phyloP scores from a whole-genome alignment of 2,113 vertebrate species.

The Potamarius usumacintae region DNA sequence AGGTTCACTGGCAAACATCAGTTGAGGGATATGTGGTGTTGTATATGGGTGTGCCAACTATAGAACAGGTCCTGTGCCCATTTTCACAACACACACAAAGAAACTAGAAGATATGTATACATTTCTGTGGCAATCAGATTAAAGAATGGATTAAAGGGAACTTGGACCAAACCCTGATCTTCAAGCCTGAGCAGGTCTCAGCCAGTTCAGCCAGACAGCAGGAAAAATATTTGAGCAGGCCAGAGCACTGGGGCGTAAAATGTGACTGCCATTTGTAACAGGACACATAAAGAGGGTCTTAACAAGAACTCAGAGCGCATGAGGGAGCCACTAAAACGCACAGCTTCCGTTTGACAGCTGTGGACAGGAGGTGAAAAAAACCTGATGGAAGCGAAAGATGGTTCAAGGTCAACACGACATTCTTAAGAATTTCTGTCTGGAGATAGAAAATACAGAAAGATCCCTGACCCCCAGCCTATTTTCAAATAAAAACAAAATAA shows the following conservation, averaged over 20 bases:
- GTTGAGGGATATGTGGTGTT: not conserved
- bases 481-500: not conserved
- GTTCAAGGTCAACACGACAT: slow-evolving; percentile 7
- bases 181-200: not conserved
- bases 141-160: slow-evolving; percentile 21
- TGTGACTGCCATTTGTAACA: slow-evolving; percentile 70
- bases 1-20: not conserved
- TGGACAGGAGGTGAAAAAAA: slow-evolving; percentile 56
- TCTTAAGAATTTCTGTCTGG: slow-evolving; percentile 1
- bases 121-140: slow-evolving; percentile 15
- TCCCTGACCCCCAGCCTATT: not conserved
- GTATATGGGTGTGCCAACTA: not conserved
- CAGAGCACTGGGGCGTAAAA: slow-evolving; percentile 58
- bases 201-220: slow-evolving; percentile 27
- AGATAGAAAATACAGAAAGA: not conserved
- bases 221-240: slow-evolving; percentile 58
- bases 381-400: slow-evolving; percentile 54
- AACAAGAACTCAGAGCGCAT: slow-evolving; percentile 65
- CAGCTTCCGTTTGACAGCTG: slow-evolving; percentile 60
- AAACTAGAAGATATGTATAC: not conserved
- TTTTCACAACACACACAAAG: not conserved
- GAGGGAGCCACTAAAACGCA: slow-evolving; percentile 59
- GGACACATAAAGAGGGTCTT: slow-evolving; percentile 71
- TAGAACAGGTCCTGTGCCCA: not conserved
- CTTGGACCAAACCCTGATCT: not conserved